Evolutionary conservation across 2,888 invertebrate genomes (phyloP).

Genomic region (Drosophila imparisetae): DNA sequence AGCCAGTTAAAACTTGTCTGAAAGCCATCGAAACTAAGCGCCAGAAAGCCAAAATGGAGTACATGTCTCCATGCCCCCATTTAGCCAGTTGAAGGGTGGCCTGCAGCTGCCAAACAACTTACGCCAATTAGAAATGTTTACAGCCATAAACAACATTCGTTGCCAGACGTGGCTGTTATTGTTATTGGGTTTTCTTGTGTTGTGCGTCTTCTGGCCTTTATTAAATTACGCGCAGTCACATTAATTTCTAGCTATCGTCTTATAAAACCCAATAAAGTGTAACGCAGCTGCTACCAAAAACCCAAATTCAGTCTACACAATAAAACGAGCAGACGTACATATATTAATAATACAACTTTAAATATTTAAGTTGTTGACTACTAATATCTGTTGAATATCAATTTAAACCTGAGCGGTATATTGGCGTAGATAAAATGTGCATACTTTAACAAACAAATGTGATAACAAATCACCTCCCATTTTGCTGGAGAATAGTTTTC

Average conservation of each 20-base stretch:
- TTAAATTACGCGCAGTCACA: slow-evolving; percentile 70
- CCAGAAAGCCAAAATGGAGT: not conserved
- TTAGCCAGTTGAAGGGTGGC: slow-evolving; percentile 20
- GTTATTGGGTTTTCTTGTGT: slow-evolving; percentile 25
- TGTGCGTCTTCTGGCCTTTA: slow-evolving; percentile 48
- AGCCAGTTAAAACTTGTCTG: slow-evolving; percentile 4
- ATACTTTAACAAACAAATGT: not conserved
- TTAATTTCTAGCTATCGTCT: slow-evolving; percentile 55
- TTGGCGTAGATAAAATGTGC: not conserved
- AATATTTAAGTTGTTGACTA: slow-evolving; percentile 4
- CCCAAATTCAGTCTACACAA: slow-evolving; percentile 25
- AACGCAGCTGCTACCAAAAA: slow-evolving; percentile 44
- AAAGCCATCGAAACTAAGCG: not conserved
- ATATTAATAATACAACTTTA: slow-evolving; percentile 19
- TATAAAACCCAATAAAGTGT: slow-evolving; percentile 61
- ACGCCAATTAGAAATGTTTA: slow-evolving; percentile 71
- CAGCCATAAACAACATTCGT: slow-evolving; percentile 75
- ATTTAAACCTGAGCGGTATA: not conserved
- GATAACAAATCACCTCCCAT: not conserved
- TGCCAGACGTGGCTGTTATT: slow-evolving; percentile 33
- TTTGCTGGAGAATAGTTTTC: not conserved
- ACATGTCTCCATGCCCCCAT: not conserved
- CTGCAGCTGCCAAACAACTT: slow-evolving; percentile 58
- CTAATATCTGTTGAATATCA: not conserved
- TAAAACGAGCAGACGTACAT: slow-evolving; percentile 13